A percentile compares a stretch with the other conserved stretches of the same genome.
phyloP scores from a whole-genome alignment of 2,888 invertebrate species.

The Spilosoma lubricipeda region DNA sequence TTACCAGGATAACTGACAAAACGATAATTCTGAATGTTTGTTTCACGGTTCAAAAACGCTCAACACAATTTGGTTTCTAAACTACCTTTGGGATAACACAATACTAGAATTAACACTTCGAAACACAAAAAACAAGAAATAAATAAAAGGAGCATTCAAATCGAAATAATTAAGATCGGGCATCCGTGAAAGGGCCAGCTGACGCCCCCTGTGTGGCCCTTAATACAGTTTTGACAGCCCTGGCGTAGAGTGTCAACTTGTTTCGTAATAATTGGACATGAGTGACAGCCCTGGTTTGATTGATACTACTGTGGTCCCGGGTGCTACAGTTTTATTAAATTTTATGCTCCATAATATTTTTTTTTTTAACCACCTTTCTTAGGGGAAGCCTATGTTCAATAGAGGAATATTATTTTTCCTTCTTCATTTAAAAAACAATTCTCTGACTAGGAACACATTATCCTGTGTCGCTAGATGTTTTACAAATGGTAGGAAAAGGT shows the following conservation, averaged over 20 bases:
- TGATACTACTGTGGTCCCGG: constrained; percentile 48
- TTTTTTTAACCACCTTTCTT: neutral
- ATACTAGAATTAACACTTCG: neutral
- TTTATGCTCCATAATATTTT: neutral
- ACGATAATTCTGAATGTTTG: too few species aligned
- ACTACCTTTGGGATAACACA: neutral
- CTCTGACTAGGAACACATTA: too few species aligned
- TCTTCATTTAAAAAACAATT: too few species aligned
- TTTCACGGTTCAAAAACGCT: neutral
- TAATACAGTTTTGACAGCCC: constrained; percentile 69
- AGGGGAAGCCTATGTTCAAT: too few species aligned
- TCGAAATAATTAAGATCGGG: constrained; percentile 58
- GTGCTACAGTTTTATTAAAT: constrained; percentile 25
- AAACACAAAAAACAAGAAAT: constrained; percentile 25
- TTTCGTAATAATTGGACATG: constrained; percentile 70
- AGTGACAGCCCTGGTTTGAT: constrained; percentile 62
- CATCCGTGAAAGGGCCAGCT: constrained; percentile 58
- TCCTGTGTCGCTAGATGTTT: too few species aligned
- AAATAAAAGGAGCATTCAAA: constrained; percentile 41
- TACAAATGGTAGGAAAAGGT: too few species aligned
- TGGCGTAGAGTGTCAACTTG: constrained; percentile 71
- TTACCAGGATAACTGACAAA: neutral
- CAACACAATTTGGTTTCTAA: neutral
- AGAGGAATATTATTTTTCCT: too few species aligned
- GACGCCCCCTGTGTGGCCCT: constrained; percentile 68